These are phyloP conservation scores for Hyperoplus lanceolatus DNA, from an alignment of 2,797 vertebrate species.

Conservation along the genomic window DNA sequence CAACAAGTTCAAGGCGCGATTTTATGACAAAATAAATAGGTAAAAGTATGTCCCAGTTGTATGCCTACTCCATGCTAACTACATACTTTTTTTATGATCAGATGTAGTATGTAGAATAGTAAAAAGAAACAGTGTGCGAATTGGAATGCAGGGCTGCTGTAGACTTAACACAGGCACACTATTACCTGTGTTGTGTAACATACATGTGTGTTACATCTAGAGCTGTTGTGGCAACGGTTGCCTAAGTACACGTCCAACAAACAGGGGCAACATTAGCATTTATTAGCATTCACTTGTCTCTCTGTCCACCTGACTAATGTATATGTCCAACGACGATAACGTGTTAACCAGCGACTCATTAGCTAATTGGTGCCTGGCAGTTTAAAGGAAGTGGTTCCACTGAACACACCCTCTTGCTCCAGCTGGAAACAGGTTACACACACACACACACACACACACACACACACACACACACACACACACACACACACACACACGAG, in stretches of 20 bases:
- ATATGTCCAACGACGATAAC: not conserved
- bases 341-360: not conserved
- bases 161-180: too few species aligned
- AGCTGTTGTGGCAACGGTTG: not conserved
- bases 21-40: too few species aligned
- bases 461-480: too few species aligned
- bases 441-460: too few species aligned
- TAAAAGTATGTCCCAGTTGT: too few species aligned
- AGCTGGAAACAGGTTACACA: not conserved
- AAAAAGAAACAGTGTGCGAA: too few species aligned
- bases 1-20: not conserved
- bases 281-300: too few species aligned
- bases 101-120: too few species aligned
- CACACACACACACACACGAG: too few species aligned
- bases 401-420: not conserved
- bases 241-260: not conserved
- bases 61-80: too few species aligned
- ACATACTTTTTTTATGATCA: too few species aligned
- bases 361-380: not conserved
- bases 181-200: too few species aligned
- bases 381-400: not conserved
- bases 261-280: not conserved
- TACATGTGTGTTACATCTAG: not conserved
- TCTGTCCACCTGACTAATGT: not conserved
- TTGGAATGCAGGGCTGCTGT: not conserved